These are phyloP conservation scores for Cosmorhoe ocellata DNA, from an alignment of 2,888 invertebrate species.

Conservation along the genomic window DNA sequence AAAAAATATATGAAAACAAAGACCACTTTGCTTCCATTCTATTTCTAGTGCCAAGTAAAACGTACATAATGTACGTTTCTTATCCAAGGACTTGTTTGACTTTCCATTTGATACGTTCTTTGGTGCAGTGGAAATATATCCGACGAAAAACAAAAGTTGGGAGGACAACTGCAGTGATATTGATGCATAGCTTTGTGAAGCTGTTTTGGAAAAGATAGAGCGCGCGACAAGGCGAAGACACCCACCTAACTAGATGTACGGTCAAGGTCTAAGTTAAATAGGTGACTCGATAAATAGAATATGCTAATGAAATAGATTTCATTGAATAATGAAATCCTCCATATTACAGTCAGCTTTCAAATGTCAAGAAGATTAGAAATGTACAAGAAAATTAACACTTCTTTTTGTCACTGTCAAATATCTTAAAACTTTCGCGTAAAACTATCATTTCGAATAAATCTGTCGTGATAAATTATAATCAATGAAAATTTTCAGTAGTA, in stretches of 20 bases:
- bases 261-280: too few relatives aligned
- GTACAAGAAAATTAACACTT: neutral
- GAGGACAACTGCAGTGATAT: conserved; percentile 4
- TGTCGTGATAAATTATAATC: conserved; percentile 15
- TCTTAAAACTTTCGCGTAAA: conserved; percentile 3
- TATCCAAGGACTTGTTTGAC: conserved; percentile 29
- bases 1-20: conserved; percentile 34
- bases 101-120: conserved; percentile 31
- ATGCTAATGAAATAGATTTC: too few relatives aligned
- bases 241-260: neutral
- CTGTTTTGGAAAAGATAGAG: neutral
- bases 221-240: neutral
- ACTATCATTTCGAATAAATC: conserved; percentile 16
- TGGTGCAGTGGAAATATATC: conserved; percentile 19
- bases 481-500: conserved; percentile 52
- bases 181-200: conserved; percentile 3
- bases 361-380: too few relatives aligned
- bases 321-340: neutral
- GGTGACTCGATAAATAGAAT: too few relatives aligned
- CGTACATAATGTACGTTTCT: conserved; percentile 37
- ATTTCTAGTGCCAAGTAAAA: conserved; percentile 44
- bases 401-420: conserved; percentile 11
- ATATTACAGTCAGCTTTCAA: too few relatives aligned
- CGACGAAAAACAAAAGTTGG: conserved; percentile 4
- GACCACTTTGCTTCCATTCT: conserved; percentile 36